These are phyloP conservation scores for Eupithecia vulgata DNA, from an alignment of 2,888 invertebrate species.

Conservation along the genomic window DNA sequence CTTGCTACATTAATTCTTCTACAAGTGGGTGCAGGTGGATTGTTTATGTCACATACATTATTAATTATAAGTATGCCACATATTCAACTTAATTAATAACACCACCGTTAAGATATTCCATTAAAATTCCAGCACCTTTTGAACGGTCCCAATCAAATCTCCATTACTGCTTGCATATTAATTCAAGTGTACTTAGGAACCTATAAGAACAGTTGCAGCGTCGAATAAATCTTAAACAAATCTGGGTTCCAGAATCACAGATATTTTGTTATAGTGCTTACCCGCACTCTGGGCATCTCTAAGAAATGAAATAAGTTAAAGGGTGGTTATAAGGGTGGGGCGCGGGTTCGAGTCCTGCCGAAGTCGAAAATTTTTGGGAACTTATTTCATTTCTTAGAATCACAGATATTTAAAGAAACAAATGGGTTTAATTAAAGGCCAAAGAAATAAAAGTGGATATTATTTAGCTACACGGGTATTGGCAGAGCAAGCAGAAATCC, in stretches of 20 bases:
- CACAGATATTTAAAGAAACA: too few species aligned
- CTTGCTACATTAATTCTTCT: neutral
- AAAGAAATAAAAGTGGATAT: too few species aligned
- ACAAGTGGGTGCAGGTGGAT: neutral
- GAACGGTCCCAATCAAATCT: slow-evolving; percentile 33
- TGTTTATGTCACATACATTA: neutral
- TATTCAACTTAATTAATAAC: slow-evolving; percentile 9
- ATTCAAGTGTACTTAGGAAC: neutral
- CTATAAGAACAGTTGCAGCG: neutral
- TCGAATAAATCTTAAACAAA: neutral
- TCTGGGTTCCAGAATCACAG: neutral
- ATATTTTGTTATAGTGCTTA: too few species aligned
- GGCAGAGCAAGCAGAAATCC: too few species aligned
- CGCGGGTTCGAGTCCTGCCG: too few species aligned
- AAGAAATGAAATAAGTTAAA: too few species aligned
- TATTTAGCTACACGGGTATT: too few species aligned
- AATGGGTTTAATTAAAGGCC: too few species aligned
- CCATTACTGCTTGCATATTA: slow-evolving; percentile 31
- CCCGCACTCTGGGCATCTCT: too few species aligned
- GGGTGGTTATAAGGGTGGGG: too few species aligned
- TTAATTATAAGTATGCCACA: slow-evolving; percentile 1
- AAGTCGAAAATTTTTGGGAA: too few species aligned
- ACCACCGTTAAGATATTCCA: slow-evolving; percentile 13
- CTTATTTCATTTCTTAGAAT: too few species aligned
- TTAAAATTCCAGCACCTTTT: slow-evolving; percentile 32